Conservation (phyloP, 2,888 invertebrate genomes). For the Athalia cordata region DNA sequence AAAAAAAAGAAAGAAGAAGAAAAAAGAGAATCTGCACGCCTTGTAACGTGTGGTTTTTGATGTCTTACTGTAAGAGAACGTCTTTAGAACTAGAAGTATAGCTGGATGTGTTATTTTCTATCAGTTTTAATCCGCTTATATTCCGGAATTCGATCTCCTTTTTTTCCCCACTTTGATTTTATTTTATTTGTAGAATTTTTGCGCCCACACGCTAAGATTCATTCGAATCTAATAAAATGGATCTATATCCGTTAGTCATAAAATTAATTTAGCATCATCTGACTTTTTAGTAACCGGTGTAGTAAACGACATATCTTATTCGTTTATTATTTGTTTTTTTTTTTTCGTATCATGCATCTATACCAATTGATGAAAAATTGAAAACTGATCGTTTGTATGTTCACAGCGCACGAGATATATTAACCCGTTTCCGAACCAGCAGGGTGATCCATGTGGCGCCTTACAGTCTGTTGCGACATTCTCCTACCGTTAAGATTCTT, state of each 20-base stretch:
- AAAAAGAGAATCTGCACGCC: background rate
- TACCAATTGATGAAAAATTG: background rate
- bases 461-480: constrained; percentile 71
- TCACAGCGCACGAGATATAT: constrained; percentile 64
- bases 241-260: too few species aligned
- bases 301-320: background rate
- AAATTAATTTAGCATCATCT: too few species aligned
- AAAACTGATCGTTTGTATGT: constrained; percentile 5
- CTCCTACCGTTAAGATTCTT: constrained; percentile 59
- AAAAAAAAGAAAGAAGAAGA: background rate
- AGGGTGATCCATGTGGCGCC: constrained; percentile 66
- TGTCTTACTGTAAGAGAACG: too few species aligned
- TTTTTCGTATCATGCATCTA: background rate
- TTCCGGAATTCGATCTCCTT: background rate
- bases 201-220: background rate
- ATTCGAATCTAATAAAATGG: too few species aligned
- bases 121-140: background rate
- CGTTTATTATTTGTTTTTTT: background rate
- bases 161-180: background rate
- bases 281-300: too few species aligned
- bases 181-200: background rate
- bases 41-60: too few species aligned
- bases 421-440: constrained; percentile 65
- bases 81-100: too few species aligned
- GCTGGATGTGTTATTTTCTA: too few species aligned